Evolutionary conservation across 2,113 vertebrate species (phyloP).

Genomic region (Motacilla tschutschensis): DNA sequence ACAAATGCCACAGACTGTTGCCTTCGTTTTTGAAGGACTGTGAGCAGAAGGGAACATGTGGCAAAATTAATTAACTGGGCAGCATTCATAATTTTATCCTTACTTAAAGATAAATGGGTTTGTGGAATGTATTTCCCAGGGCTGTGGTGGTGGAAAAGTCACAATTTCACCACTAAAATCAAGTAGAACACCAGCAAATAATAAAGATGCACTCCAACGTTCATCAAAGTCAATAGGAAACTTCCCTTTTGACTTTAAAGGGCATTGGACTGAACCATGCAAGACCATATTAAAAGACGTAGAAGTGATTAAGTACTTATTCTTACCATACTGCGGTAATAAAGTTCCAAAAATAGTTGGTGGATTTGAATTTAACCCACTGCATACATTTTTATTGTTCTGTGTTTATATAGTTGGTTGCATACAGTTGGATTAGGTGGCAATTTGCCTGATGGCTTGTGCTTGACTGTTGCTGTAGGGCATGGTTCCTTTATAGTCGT

Average conservation of each 20-base stretch:
- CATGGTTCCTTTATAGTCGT: not conserved
- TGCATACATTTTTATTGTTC: not conserved
- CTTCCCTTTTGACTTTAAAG: slow-evolving; percentile 32
- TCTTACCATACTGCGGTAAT: not conserved
- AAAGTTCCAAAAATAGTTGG: not conserved
- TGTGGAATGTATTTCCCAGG: slow-evolving; percentile 28
- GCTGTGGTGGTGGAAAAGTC: not conserved
- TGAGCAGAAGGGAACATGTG: slow-evolving; percentile 17
- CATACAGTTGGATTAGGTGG: not conserved
- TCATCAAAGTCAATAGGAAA: slow-evolving; percentile 5
- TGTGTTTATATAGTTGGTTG: not conserved
- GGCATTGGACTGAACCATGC: not conserved
- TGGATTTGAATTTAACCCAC: not conserved
- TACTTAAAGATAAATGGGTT: slow-evolving; percentile 42
- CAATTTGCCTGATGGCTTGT: not conserved
- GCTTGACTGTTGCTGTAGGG: not conserved
- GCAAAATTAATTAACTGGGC: slow-evolving; percentile 15
- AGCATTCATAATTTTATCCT: slow-evolving; percentile 8
- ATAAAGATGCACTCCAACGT: not conserved
- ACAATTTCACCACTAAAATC: slow-evolving; percentile 16
- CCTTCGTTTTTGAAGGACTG: not conserved
- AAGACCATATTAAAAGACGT: not conserved
- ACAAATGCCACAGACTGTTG: not conserved
- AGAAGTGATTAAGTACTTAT: not conserved
- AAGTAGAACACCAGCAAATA: not conserved